Base-by-base conservation (phyloP, 1,140 invertebrate genomes). In the Tetragnatha versicolor region DNA sequence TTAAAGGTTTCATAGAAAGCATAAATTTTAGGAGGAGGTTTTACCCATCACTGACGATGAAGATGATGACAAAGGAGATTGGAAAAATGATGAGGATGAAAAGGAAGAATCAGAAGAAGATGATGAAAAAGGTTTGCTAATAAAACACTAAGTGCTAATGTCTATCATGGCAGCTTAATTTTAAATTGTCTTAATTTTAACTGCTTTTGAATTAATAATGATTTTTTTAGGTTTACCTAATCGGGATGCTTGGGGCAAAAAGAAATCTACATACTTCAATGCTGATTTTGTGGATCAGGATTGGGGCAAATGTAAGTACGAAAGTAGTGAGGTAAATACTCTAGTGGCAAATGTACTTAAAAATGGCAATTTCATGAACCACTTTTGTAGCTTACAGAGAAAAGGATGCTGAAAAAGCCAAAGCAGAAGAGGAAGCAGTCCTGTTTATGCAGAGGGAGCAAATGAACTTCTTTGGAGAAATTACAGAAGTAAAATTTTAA, bases 211-310 rank as follows among this genome's bases (percentile, higher is more conserved):
- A 31, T 60, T 29, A 12, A 60, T 7, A 60, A 3, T 60, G n/a
- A n/a, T 60, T 31, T 20, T 60, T 45, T 45, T 80, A 55, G 89
- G 90, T 81, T 85, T 95, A 49, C 93, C 93, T 6, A 89, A 94
- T 85, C 88, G 89, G 12, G 91, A 91, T 87, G 93, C 93, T 22
- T 97, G 95, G 95, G 94, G 95, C 12, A 91, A 90, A 82, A 92
- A 92, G 78, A 92, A 92, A 81, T 89, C 86, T 81, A 88, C 88
- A 47, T 97, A 91, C 85, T 95, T 95, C 85, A 91, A 91, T 51
- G 93, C 94, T 1, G 94, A 96, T 88, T 95, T 93, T 86, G 90
- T 95, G 17, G 94, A 96, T 88, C 89, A 91, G 81, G 94, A 96
- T 87, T 94, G 73, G 22, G 73, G 73, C 10, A 51, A n/a, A 55